phyloP scores from a whole-genome alignment of 2,888 invertebrate species.

The Ephialtes manifestator region DNA sequence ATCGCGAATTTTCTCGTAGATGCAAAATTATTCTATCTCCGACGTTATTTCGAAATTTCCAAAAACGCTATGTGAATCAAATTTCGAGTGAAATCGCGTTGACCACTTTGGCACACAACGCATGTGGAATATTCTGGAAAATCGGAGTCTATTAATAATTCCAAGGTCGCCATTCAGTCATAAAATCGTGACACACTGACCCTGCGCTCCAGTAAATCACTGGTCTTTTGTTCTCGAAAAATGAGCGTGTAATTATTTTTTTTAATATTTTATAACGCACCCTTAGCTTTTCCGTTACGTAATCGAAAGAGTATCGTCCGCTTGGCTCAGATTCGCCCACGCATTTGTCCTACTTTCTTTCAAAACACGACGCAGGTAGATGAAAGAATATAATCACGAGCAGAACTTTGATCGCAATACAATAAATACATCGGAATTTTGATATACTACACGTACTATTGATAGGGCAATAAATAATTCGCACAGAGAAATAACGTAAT shows the following conservation, averaged over 20 bases:
- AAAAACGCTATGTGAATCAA: conserved; percentile 28
- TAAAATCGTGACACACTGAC: conserved; percentile 28
- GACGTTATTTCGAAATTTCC: conserved; percentile 11
- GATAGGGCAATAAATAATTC: conserved; percentile 3
- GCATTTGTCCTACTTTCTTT: conserved; percentile 40
- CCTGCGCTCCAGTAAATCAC: conserved; percentile 24
- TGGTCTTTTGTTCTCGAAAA: not conserved
- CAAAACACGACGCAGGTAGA: conserved; percentile 15
- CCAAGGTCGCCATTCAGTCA: conserved; percentile 47
- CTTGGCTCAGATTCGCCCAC: conserved; percentile 19
- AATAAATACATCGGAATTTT: not conserved
- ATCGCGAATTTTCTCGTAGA: not conserved
- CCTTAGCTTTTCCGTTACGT: conserved; percentile 10
- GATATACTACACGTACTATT: not conserved
- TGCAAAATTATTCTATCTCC: not conserved
- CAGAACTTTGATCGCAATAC: conserved; percentile 8
- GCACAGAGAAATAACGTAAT: conserved; percentile 61
- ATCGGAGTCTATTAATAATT: conserved; percentile 60
- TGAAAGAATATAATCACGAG: not conserved
- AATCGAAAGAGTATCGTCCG: not conserved
- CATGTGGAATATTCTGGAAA: conserved; percentile 45
- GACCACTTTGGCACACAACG: conserved; percentile 19
- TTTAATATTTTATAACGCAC: no score
- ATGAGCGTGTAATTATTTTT: no score
- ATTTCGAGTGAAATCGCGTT: conserved; percentile 15